Evolutionary conservation across 1,140 invertebrate genomes (phyloP).

Genomic region (Monochamus saltuarius): DNA sequence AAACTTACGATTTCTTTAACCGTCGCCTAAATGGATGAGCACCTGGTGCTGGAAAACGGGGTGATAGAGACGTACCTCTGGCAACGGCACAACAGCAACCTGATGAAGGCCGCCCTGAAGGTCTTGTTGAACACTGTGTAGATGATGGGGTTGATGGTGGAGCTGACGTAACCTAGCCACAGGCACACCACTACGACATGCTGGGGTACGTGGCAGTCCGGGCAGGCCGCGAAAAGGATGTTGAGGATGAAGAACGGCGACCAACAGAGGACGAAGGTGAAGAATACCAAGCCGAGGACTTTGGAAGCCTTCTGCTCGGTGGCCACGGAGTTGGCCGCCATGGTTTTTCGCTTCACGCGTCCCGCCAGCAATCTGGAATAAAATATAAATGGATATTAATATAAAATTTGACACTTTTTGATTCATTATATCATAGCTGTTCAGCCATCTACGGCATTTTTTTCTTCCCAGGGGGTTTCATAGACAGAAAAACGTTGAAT

Average conservation of each 20-base stretch:
- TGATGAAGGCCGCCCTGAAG: slow-evolving; percentile 81
- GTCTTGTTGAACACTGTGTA: slow-evolving; percentile 89
- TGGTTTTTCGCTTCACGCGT: slow-evolving; percentile 63
- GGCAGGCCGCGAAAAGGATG: slow-evolving; percentile 76
- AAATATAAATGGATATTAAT: slow-evolving; percentile 3
- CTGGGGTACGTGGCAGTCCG: slow-evolving; percentile 67
- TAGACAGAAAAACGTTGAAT: no score
- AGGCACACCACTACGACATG: slow-evolving; percentile 75
- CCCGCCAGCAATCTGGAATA: slow-evolving; percentile 64
- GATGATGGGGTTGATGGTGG: slow-evolving; percentile 82
- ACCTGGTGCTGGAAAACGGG: slow-evolving; percentile 7
- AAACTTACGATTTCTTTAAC: no score
- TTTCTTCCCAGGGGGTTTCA: no score
- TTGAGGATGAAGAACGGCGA: slow-evolving; percentile 87
- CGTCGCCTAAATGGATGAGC: neutral
- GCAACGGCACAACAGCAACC: slow-evolving; percentile 74
- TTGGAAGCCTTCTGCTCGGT: slow-evolving; percentile 84
- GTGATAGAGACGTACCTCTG: slow-evolving; percentile 59
- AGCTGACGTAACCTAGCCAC: slow-evolving; percentile 88
- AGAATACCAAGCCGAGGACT: slow-evolving; percentile 84
- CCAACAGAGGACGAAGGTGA: slow-evolving; percentile 89
- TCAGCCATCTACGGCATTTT: no score
- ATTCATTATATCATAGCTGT: no score
- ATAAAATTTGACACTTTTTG: no score
- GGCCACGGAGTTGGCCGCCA: slow-evolving; percentile 75